A percentile compares a stretch with the other conserved stretches of the same genome.
Evolutionary conservation across 1,140 invertebrate species (phyloP).

Genomic region (Calliphora vicina): DNA sequence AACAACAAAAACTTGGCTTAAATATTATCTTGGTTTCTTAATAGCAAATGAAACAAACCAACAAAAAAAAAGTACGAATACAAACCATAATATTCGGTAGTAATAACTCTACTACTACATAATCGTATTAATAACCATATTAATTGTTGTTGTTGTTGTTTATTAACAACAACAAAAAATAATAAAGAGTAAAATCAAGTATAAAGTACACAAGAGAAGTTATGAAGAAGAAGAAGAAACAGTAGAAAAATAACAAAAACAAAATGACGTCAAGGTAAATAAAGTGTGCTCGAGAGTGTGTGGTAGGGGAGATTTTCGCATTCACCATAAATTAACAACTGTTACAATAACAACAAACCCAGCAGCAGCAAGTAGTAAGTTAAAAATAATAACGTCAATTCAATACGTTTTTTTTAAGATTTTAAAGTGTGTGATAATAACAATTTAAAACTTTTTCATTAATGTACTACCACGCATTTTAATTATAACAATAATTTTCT

Average conservation of each 20-base stretch:
- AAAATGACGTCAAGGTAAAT: slow-evolving; percentile 9
- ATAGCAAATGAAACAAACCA: too few relatives aligned
- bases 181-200: too few relatives aligned
- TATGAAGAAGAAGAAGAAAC: not conserved
- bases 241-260: not conserved
- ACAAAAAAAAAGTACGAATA: too few relatives aligned
- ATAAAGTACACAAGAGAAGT: too few relatives aligned
- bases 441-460: not conserved
- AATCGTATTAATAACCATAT: not conserved
- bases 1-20: too few relatives aligned
- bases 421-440: not conserved
- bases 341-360: not conserved
- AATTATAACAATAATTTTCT: too few relatives aligned
- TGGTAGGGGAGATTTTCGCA: not conserved
- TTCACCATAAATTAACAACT: not conserved
- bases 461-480: too few relatives aligned
- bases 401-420: not conserved
- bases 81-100: too few relatives aligned
- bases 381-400: not conserved
- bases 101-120: not conserved
- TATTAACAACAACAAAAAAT: too few relatives aligned
- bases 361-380: not conserved
- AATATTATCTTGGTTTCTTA: too few relatives aligned
- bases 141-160: not conserved
- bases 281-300: not conserved